Percentiles rank a stretch among this genome's conserved stretches.
These are phyloP conservation scores for Anaspis maculata DNA, from an alignment of 2,888 invertebrate genomes.

Conservation along the genomic window DNA sequence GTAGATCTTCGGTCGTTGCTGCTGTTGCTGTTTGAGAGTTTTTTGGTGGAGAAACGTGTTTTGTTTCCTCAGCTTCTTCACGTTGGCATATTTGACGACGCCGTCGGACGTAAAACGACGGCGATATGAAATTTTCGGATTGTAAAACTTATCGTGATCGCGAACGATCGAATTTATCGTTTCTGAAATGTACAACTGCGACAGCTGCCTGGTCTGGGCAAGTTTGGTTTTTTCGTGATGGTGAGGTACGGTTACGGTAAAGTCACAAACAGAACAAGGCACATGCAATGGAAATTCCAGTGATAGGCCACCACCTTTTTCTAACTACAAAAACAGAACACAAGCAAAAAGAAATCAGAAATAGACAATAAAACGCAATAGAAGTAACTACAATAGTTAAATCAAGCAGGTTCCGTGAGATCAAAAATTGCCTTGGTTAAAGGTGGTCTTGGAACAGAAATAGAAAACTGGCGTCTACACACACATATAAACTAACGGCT, in stretches of 20 bases:
- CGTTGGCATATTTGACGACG: conserved; percentile 33
- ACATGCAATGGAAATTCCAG: no score
- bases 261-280: no score
- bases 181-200: conserved; percentile 19
- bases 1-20: no score
- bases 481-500: no score
- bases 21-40: background rate
- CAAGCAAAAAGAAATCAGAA: conserved; percentile 6
- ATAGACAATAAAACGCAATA: conserved; percentile 10
- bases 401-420: no score
- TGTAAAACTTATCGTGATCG: conserved; percentile 40
- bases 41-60: conserved; percentile 8
- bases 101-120: conserved; percentile 38
- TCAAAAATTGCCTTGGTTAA: no score
- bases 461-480: no score
- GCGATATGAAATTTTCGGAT: conserved; percentile 32
- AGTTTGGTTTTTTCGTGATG: no score
- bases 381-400: no score
- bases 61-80: conserved; percentile 11
- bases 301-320: conserved; percentile 30
- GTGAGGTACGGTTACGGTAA: no score
- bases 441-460: no score
- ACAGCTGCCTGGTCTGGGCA: no score
- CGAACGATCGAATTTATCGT: conserved; percentile 38
- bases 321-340: conserved; percentile 34